Percentiles rank a stretch among this genome's conserved stretches.
These are phyloP conservation scores for Acheta domesticus DNA, from an alignment of 2,888 invertebrate species.

Conservation along the genomic window DNA sequence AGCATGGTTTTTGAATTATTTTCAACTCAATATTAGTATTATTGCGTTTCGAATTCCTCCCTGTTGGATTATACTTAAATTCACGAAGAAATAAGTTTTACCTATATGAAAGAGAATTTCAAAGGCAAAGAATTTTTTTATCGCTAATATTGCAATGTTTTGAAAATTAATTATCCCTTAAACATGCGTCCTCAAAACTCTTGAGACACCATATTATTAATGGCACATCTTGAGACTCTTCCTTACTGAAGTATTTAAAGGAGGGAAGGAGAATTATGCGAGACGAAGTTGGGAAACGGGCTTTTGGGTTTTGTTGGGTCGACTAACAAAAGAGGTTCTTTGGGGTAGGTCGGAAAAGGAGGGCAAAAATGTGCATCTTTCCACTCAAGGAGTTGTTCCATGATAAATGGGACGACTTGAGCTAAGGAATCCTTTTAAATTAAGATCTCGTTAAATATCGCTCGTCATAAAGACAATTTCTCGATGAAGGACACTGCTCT, in stretches of 20 bases:
- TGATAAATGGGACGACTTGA: not conserved
- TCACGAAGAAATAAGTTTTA: no score
- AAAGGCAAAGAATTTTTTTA: no score
- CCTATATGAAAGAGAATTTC: no score
- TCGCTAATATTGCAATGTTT: no score
- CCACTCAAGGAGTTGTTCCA: not conserved
- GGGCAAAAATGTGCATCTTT: not conserved
- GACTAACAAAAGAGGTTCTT: not conserved
- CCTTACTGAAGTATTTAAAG: not conserved
- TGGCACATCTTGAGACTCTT: not conserved
- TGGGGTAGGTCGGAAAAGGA: not conserved
- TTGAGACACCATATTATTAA: not conserved
- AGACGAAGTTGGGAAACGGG: not conserved
- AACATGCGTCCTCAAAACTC: not conserved
- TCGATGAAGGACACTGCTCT: no score
- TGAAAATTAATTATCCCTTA: not conserved
- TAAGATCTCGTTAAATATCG: not conserved
- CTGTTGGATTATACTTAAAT: no score
- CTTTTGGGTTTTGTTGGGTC: not conserved
- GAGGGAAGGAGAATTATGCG: not conserved
- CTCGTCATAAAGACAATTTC: not conserved
- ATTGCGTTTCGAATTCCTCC: no score
- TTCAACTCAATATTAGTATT: no score
- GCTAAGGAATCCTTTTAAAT: not conserved
- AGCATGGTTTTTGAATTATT: no score